phyloP scores from a whole-genome alignment of 2,797 vertebrate genomes.

The Sebastes variabilis region DNA sequence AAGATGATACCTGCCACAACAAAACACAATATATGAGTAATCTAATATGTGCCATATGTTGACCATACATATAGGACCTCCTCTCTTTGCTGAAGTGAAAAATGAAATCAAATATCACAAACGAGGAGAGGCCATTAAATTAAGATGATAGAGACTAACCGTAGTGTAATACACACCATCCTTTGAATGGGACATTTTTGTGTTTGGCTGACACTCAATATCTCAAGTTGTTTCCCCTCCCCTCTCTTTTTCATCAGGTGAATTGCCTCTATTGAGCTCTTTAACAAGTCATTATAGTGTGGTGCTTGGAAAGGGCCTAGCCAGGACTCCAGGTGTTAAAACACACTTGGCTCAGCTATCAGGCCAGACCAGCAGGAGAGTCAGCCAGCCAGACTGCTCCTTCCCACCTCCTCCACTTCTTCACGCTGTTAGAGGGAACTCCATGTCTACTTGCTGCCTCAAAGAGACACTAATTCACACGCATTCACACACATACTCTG shows the following conservation, averaged over 20 bases:
- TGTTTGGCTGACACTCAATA: slow-evolving; percentile 72
- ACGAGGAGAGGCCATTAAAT: slow-evolving; percentile 75
- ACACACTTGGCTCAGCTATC: slow-evolving; percentile 48
- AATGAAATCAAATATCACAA: slow-evolving; percentile 81
- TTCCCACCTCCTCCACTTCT: slow-evolving; percentile 23
- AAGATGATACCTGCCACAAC: slow-evolving; percentile 72
- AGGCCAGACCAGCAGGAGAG: slow-evolving; percentile 27
- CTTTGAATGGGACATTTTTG: slow-evolving; percentile 64
- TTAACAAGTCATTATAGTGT: slow-evolving; percentile 68
- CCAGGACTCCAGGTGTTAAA: slow-evolving; percentile 76
- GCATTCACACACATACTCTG: background rate
- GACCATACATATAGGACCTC: slow-evolving; percentile 72
- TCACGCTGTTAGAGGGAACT: slow-evolving; percentile 4
- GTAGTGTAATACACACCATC: slow-evolving; percentile 61
- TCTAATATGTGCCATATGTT: slow-evolving; percentile 85
- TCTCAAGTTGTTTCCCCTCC: slow-evolving; percentile 40
- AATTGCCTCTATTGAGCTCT: slow-evolving; percentile 66
- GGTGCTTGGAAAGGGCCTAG: slow-evolving; percentile 48
- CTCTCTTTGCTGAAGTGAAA: slow-evolving; percentile 67
- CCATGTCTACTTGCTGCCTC: background rate
- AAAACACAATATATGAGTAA: slow-evolving; percentile 84
- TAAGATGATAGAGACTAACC: slow-evolving; percentile 64
- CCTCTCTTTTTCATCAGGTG: slow-evolving; percentile 65
- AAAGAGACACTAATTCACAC: background rate
- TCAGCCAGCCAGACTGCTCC: slow-evolving; percentile 21